Percentiles rank a stretch among this genome's conserved stretches.
These are phyloP conservation scores for Sebastes fasciatus DNA, from an alignment of 2,113 vertebrate species.

Conservation along the genomic window DNA sequence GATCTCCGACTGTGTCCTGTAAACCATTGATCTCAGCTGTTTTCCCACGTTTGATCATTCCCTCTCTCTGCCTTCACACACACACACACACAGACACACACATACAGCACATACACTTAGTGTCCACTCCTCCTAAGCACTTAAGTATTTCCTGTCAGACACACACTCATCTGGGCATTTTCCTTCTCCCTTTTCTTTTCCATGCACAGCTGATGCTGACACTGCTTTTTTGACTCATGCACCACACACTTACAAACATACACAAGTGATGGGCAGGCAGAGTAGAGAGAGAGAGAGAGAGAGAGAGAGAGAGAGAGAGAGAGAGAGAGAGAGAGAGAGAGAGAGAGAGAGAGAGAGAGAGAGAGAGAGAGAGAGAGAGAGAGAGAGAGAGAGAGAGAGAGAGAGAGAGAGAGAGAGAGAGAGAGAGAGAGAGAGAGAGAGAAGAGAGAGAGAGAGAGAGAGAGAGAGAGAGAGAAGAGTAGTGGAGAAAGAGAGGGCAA, in stretches of 20 bases:
- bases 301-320: background rate
- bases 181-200: constrained; percentile 23
- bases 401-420: constrained; percentile 9
- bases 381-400: constrained; percentile 7
- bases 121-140: constrained; percentile 41
- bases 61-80: constrained; percentile 23
- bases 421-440: background rate
- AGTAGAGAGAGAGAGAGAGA: constrained; percentile 16
- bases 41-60: constrained; percentile 60
- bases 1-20: constrained; percentile 58
- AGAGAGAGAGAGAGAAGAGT: background rate
- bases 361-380: background rate
- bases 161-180: constrained; percentile 41
- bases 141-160: constrained; percentile 56
- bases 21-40: constrained; percentile 61
- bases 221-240: constrained; percentile 43
- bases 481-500: background rate
- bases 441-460: constrained; percentile 1
- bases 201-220: constrained; percentile 61
- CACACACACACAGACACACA: constrained; percentile 7
- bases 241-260: background rate
- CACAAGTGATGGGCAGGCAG: constrained; percentile 1
- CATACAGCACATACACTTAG: constrained; percentile 15
- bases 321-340: background rate
- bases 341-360: constrained; percentile 6